A percentile compares a stretch with the other conserved stretches of the same genome.
These are phyloP conservation scores for Mionectes olivaceus DNA, from an alignment of 2,797 vertebrate genomes.

Conservation along the genomic window DNA sequence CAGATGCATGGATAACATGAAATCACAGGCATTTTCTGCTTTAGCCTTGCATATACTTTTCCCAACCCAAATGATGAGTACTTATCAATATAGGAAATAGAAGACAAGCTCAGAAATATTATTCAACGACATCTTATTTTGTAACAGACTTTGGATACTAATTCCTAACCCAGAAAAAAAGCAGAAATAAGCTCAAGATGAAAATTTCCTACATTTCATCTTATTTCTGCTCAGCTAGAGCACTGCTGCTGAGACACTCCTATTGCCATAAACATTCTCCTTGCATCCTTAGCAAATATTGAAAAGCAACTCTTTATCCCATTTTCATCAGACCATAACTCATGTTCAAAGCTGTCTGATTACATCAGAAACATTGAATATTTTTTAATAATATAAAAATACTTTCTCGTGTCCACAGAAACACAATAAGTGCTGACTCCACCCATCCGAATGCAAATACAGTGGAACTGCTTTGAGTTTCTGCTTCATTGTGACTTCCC, in stretches of 20 bases:
- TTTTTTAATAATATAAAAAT: background rate
- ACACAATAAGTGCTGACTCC: background rate
- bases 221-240: background rate
- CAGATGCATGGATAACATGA: background rate
- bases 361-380: background rate
- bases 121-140: background rate
- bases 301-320: background rate
- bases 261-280: background rate
- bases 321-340: background rate
- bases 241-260: background rate
- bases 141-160: background rate
- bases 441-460: background rate
- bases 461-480: background rate
- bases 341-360: background rate
- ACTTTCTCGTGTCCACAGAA: background rate
- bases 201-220: background rate
- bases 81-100: background rate
- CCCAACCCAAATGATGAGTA: background rate
- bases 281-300: background rate
- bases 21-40: background rate
- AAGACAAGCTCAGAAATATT: background rate
- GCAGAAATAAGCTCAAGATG: background rate
- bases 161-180: background rate
- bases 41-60: background rate
- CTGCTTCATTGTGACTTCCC: background rate